Percentiles rank a stretch among this genome's conserved stretches.
These are phyloP conservation scores for Morpho achilles DNA, from an alignment of 2,888 invertebrate genomes.

Conservation along the genomic window DNA sequence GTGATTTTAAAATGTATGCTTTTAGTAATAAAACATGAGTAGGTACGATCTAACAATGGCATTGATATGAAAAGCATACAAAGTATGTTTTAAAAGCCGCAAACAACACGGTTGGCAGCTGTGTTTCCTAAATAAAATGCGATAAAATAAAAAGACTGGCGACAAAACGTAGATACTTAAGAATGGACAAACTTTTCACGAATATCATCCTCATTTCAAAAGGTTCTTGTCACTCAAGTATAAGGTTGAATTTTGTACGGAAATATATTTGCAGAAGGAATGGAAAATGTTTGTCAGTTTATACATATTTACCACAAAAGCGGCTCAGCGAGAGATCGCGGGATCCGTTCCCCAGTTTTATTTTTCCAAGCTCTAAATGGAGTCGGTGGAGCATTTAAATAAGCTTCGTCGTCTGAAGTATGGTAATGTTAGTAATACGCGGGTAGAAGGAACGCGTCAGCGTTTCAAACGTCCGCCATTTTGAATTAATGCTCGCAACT, in stretches of 20 bases:
- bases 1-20: background rate
- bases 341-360: conserved; percentile 75
- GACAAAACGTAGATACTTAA: conserved; percentile 74
- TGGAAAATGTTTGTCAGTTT: conserved; percentile 45
- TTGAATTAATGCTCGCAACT: conserved; percentile 46
- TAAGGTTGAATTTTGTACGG: conserved; percentile 21
- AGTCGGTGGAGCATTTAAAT: conserved; percentile 80
- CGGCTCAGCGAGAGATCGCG: conserved; percentile 75
- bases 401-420: conserved; percentile 76
- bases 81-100: conserved; percentile 47
- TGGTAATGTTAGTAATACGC: conserved; percentile 78
- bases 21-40: conserved; percentile 11
- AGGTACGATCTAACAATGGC: conserved; percentile 16
- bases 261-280: conserved; percentile 11
- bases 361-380: conserved; percentile 79
- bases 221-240: conserved; percentile 5
- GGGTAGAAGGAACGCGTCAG: conserved; percentile 60
- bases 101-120: conserved; percentile 71
- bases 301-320: conserved; percentile 79
- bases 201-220: conserved; percentile 11
- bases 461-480: conserved; percentile 52
- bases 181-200: conserved; percentile 42
- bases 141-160: conserved; percentile 75
- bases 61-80: conserved; percentile 33
- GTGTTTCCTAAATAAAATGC: conserved; percentile 72